Base-by-base conservation (phyloP, 2,888 invertebrate species). In the Ganaspis brasiliensis region DNA sequence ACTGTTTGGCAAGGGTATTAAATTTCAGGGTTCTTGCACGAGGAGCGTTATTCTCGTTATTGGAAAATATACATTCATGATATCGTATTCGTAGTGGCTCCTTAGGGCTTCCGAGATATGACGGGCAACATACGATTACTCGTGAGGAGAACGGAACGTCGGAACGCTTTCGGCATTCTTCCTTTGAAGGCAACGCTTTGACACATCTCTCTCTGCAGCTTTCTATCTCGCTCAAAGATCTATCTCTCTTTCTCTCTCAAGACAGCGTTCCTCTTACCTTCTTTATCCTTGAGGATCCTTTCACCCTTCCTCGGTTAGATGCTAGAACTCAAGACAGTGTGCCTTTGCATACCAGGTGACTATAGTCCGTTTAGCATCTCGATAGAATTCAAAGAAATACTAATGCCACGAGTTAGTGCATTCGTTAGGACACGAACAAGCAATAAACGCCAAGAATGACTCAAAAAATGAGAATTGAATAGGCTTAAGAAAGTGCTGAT, bases 141-240 rank as follows among this genome's bases (percentile, higher is more conserved):
- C 73, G 76, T 78, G 76, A 78, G 77, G 77, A 74, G 79, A 75
- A 82, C 49, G 49, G 76, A 76, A 80, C 75, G 52, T 45, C 63
- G 70, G 57, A 61, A 75, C 74, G 72, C 80, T 75, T 14, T 63
- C 40, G 79, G 79, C 79, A 77, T 78, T 75, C 79, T 80, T 76
- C 76, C 80, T 82, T 82, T 82, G 80, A 80, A 45, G 73, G 55
- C 59, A 72, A 37, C 71, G 71, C 78, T 82, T 82, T 80, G 79
- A 79, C 80, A 79, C 81, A 67, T 57, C 12, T 67, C 45, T 45
- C 45, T 67, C 63, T 40, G 14, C 19, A 21, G 8, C 24, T n/a
- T 10, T 9, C 24, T 40, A 12, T 45, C 67, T 45, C 45, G 0
- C 61, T 37, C 61, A 26, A n/a, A 0, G 4, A n/a, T 10, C 61